phyloP scores from a whole-genome alignment of 2,797 vertebrate species.

The Hippopotamyrus pictus region DNA sequence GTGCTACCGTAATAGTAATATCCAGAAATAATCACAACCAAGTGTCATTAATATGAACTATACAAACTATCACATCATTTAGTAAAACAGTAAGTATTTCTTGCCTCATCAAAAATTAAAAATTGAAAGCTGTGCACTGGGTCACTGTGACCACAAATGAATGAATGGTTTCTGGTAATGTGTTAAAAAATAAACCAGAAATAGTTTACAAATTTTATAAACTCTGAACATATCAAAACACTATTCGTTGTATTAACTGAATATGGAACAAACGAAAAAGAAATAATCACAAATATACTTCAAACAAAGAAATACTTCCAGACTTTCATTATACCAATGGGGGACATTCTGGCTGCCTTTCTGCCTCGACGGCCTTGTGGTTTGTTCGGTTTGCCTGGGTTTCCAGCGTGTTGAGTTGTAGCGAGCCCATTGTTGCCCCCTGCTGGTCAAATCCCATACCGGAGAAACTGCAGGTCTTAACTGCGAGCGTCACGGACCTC shows the following conservation, averaged over 20 bases:
- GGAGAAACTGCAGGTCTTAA: conserved; percentile 40
- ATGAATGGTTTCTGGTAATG: not conserved
- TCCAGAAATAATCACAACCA: conserved; percentile 31
- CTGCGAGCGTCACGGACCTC: conserved; percentile 31
- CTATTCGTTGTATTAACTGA: conserved; percentile 5
- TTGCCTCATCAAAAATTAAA: not conserved
- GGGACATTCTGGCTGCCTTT: conserved; percentile 48
- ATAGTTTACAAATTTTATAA: not conserved
- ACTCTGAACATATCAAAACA: conserved; percentile 10
- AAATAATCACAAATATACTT: conserved; percentile 34
- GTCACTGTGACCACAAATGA: not conserved
- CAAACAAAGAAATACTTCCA: conserved; percentile 19
- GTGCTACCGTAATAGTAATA: conserved; percentile 53
- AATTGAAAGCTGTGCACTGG: not conserved
- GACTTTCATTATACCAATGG: conserved; percentile 31
- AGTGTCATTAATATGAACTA: conserved; percentile 29
- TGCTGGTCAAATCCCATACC: conserved; percentile 41
- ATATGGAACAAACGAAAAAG: conserved; percentile 35
- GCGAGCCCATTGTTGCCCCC: conserved; percentile 38
- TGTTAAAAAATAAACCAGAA: not conserved
- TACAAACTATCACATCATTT: conserved; percentile 23
- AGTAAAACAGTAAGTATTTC: conserved; percentile 19
- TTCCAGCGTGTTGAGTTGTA: conserved; percentile 40
- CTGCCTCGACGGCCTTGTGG: conserved; percentile 3
- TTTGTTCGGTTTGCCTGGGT: conserved; percentile 17